Base-by-base conservation (phyloP, 64 coral and sea anemone species). In the Montipora efflorescens region DNA sequence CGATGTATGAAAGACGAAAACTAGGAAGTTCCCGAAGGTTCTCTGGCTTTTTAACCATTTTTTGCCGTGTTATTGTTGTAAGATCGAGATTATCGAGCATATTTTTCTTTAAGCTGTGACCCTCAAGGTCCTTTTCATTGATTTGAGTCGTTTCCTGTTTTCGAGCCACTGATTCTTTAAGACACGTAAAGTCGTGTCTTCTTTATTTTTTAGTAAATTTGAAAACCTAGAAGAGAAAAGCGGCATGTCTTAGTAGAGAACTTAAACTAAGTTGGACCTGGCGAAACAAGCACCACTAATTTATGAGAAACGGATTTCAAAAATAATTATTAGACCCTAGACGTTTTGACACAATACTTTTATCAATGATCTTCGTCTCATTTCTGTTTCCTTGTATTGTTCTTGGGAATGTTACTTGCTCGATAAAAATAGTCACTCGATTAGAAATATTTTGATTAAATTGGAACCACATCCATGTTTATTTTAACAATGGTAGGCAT, bases 111-210 rank as follows among this genome's bases (percentile, higher is more conserved):
- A 8, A 68, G 47, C 82, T 86, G 81, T n/a, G 61, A 48, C 14
- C 5, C 44, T 47, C 66, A 18, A 61, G 14, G 45, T 51, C 44
- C 21, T 23, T 66, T 62, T 19, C 47, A 49, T 14, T 50, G 45
- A 45, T 19, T 68, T 86, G 9, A 71, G 46, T 10, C 62, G 23
- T 86, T 86, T 86, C 82, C 82, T 86, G 82, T 86, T 86, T 82
- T 59, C 80, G 15, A 82, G 23, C 59, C 80, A 47, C 22, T 36
- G 44, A 62, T 70, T 70, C 66, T 71, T n/a, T 19, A 72, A 86
- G 82, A 71, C 82, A 86, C 82, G 82, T 71, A 72, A 86, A 48
- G 13, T 46, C 64, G 18, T 86, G 82, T 86, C 71, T 43, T 70
- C 9, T 49, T 47, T 15, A 76, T 15, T 76, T 8, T 19, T 10